A percentile compares a stretch with the other conserved stretches of the same genome.
These are phyloP conservation scores for Cheilosia urbana DNA, from an alignment of 2,888 invertebrate genomes.

Conservation along the genomic window DNA sequence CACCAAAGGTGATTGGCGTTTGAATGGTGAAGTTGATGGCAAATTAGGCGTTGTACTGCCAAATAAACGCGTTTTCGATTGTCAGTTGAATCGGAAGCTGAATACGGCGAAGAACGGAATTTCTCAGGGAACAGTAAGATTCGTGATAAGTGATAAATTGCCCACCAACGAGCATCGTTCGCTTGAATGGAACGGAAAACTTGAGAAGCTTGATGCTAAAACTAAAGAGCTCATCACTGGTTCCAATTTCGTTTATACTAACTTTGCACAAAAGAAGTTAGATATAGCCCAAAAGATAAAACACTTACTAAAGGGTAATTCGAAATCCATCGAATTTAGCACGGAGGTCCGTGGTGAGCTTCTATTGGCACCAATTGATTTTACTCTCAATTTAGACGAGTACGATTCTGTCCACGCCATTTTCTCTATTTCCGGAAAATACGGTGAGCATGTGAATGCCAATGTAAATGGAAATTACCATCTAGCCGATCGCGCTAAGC, in stretches of 20 bases:
- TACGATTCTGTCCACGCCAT: conserved; percentile 79
- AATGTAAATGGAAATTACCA: conserved; percentile 84
- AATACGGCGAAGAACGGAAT: conserved; percentile 84
- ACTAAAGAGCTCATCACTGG: conserved; percentile 82
- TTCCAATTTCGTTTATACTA: conserved; percentile 83
- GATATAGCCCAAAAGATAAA: conserved; percentile 82
- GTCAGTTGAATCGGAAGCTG: conserved; percentile 82
- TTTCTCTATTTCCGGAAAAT: conserved; percentile 84
- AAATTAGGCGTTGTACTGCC: conserved; percentile 78
- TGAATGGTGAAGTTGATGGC: conserved; percentile 80
- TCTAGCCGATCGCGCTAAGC: conserved; percentile 80
- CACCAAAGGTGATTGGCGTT: conserved; percentile 79
- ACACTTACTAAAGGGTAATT: conserved; percentile 80
- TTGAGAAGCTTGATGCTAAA: conserved; percentile 83
- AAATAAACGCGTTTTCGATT: conserved; percentile 81
- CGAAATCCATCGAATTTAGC: conserved; percentile 77
- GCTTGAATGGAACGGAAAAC: conserved; percentile 80
- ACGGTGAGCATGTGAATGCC: conserved; percentile 83
- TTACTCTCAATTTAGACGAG: conserved; percentile 79
- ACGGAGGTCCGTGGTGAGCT: conserved; percentile 80
- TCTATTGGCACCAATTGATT: conserved; percentile 81
- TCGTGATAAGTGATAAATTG: conserved; percentile 83
- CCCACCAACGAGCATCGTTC: conserved; percentile 81
- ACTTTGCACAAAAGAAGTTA: conserved; percentile 84
- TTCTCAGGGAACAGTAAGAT: conserved; percentile 83